These are phyloP conservation scores for Neoascia interrupta DNA, from an alignment of 2,888 invertebrate species.

Conservation along the genomic window DNA sequence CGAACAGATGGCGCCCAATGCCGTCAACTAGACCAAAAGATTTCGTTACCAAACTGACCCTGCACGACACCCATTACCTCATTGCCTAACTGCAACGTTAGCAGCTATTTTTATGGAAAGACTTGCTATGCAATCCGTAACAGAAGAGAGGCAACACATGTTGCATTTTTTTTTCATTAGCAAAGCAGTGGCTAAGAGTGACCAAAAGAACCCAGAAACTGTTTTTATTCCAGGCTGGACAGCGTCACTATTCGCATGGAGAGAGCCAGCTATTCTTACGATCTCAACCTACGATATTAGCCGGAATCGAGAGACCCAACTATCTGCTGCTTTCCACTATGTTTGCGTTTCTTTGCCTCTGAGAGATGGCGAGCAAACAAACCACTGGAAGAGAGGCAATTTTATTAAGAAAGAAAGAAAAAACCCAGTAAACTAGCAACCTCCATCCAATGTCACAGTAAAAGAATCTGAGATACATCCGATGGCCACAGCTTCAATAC, in stretches of 20 bases:
- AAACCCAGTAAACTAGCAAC: constrained; percentile 57
- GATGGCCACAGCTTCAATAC: constrained; percentile 50
- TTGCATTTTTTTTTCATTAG: too few relatives aligned
- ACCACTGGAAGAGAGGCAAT: neutral
- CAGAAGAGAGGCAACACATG: constrained; percentile 25
- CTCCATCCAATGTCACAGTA: constrained; percentile 55
- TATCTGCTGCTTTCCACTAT: too few relatives aligned
- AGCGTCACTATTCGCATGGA: too few relatives aligned
- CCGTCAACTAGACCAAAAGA: neutral
- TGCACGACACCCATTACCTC: constrained; percentile 19
- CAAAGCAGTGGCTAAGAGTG: neutral
- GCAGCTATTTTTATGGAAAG: too few relatives aligned
- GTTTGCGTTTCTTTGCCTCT: too few relatives aligned
- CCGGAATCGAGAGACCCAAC: too few relatives aligned
- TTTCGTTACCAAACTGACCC: constrained; percentile 20
- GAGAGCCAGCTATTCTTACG: too few relatives aligned
- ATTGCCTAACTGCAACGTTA: constrained; percentile 39
- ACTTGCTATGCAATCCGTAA: constrained; percentile 33
- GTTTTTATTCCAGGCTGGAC: too few relatives aligned
- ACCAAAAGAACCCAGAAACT: constrained; percentile 8
- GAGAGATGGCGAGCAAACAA: neutral
- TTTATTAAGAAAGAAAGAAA: constrained; percentile 10
- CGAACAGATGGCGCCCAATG: constrained; percentile 18
- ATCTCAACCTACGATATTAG: constrained; percentile 48
- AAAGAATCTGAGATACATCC: constrained; percentile 54